phyloP scores from a whole-genome alignment of 2,888 invertebrate species.

The Troides helena region DNA sequence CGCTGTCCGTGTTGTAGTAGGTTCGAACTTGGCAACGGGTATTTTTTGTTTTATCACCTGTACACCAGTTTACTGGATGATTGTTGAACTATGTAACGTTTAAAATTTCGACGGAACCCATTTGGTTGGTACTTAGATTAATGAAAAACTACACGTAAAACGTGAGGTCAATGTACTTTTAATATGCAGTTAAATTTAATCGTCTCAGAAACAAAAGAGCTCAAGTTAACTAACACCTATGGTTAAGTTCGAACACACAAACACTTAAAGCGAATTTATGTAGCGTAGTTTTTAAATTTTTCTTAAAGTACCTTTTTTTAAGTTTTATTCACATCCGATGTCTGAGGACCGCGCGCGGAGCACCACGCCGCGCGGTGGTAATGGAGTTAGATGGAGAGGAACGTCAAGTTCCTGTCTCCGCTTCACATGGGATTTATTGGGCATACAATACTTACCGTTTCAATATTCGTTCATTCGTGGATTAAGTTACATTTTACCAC shows the following conservation, averaged over 20 bases:
- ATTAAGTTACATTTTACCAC: conserved; percentile 23
- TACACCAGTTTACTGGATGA: neutral
- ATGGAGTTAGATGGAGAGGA: neutral
- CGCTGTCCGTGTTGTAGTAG: conserved; percentile 4
- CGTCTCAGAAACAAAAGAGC: no score
- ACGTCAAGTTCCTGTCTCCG: neutral
- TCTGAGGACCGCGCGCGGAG: conserved; percentile 7
- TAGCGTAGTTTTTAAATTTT: conserved; percentile 10
- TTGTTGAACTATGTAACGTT: neutral
- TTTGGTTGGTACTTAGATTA: no score
- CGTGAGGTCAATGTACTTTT: no score
- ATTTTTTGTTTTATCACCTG: no score
- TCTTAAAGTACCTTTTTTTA: conserved; percentile 23
- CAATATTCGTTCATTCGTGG: conserved; percentile 24
- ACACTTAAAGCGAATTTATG: conserved; percentile 7
- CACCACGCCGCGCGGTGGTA: no score
- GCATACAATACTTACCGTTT: conserved; percentile 58
- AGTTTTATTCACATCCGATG: conserved; percentile 26
- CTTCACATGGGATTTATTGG: conserved; percentile 45
- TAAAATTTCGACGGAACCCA: no score
- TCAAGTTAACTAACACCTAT: no score
- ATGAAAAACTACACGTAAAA: no score
- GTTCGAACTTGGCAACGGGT: neutral
- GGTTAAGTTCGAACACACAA: conserved; percentile 2
- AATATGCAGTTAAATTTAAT: no score